Conservation (phyloP, 2,113 vertebrate species). For the Brachionichthys hirsutus region DNA sequence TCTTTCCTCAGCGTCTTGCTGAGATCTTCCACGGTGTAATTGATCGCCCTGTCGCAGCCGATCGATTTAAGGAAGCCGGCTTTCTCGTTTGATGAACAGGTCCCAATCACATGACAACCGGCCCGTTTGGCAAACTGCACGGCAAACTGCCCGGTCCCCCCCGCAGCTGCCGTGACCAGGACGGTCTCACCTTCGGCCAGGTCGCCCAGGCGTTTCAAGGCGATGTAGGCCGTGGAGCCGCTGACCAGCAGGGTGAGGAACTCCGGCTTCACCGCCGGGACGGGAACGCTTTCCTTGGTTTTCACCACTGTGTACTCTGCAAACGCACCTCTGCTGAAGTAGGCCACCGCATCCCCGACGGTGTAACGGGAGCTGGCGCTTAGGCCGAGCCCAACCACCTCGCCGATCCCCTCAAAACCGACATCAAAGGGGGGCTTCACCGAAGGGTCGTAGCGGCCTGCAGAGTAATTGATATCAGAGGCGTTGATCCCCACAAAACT, state of each 20-base stretch:
- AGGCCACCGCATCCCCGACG: conserved; percentile 87
- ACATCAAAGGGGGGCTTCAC: conserved; percentile 85
- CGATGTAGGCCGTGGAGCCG: conserved; percentile 86
- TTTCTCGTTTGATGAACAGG: conserved; percentile 89
- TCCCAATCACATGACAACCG: conserved; percentile 89
- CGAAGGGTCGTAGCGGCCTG: conserved; percentile 85
- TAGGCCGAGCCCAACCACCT: conserved; percentile 89
- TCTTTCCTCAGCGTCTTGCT: conserved; percentile 77
- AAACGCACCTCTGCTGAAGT: conserved; percentile 82
- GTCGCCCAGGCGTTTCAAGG: conserved; percentile 84
- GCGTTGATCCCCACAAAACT: conserved; percentile 94
- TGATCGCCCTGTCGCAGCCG: conserved; percentile 87
- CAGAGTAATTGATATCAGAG: conserved; percentile 91
- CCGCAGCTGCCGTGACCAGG: conserved; percentile 88
- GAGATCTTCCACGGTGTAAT: conserved; percentile 84
- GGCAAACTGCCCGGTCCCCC: conserved; percentile 90
- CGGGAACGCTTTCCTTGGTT: conserved; percentile 71
- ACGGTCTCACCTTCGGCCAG: conserved; percentile 84
- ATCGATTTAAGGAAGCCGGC: conserved; percentile 86
- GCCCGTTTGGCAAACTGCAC: conserved; percentile 89
- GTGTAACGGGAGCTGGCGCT: conserved; percentile 83
- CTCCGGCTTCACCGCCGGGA: conserved; percentile 82
- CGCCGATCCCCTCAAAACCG: conserved; percentile 90
- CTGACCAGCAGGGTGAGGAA: conserved; percentile 86
- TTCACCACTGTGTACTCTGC: conserved; percentile 88